These are phyloP conservation scores for Lapara coniferarum DNA, from an alignment of 2,888 invertebrate genomes.

Conservation along the genomic window DNA sequence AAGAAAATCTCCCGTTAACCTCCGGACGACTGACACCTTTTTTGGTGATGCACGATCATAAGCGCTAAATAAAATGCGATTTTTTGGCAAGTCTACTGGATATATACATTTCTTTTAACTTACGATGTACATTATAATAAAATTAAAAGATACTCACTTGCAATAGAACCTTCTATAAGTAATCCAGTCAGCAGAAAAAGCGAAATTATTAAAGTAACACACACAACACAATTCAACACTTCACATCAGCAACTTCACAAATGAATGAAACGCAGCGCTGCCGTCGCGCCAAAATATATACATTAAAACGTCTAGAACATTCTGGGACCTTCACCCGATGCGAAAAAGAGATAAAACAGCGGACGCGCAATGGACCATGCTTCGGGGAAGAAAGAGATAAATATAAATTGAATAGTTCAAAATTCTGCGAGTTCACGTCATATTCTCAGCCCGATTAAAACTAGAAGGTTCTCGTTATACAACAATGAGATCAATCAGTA, in stretches of 20 bases:
- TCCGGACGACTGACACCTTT: constrained; percentile 69
- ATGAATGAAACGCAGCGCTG: constrained; percentile 81
- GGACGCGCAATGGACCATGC: not conserved
- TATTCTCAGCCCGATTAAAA: constrained; percentile 38
- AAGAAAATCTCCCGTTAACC: constrained; percentile 51
- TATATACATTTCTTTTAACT: constrained; percentile 8
- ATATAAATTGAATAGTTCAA: constrained; percentile 68
- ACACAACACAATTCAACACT: constrained; percentile 71
- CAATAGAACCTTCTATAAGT: constrained; percentile 40
- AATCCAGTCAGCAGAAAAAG: constrained; percentile 54
- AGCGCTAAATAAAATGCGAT: constrained; percentile 48
- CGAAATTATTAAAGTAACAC: constrained; percentile 57
- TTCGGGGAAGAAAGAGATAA: constrained; percentile 67
- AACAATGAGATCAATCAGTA: not conserved
- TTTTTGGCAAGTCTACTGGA: constrained; percentile 34
- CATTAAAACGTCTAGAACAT: constrained; percentile 87
- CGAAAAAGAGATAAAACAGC: constrained; percentile 60
- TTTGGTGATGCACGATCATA: constrained; percentile 68
- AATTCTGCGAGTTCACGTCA: constrained; percentile 55
- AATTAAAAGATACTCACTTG: constrained; percentile 56
- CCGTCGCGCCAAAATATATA: constrained; percentile 85
- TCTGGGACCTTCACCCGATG: constrained; percentile 82
- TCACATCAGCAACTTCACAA: constrained; percentile 73
- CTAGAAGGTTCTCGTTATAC: constrained; percentile 43
- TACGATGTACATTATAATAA: constrained; percentile 26